Evolutionary conservation across 2,113 vertebrate genomes (phyloP).

Genomic region (Ophthalmolycus amberensis): DNA sequence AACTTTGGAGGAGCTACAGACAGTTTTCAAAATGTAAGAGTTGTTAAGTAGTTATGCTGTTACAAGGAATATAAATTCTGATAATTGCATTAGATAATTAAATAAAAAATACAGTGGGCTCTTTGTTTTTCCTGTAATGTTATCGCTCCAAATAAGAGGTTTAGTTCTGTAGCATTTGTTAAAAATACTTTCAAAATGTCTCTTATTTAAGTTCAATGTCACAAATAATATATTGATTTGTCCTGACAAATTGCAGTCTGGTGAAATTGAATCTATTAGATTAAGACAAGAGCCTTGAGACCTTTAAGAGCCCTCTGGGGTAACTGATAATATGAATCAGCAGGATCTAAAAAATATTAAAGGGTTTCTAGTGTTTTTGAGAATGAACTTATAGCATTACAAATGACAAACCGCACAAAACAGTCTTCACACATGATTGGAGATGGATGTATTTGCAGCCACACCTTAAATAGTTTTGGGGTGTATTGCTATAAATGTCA

Average conservation of each 20-base stretch:
- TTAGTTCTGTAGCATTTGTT: no score
- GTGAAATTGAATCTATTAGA: not conserved
- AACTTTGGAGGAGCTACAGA: constrained; percentile 29
- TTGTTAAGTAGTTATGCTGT: not conserved
- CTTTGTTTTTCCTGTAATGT: no score
- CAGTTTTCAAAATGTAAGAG: constrained; percentile 31
- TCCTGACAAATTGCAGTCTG: not conserved
- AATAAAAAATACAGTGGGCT: not conserved
- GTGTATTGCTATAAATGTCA: not conserved
- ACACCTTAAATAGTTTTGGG: not conserved
- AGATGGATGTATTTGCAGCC: not conserved
- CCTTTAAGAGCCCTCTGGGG: not conserved
- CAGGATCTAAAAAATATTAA: not conserved
- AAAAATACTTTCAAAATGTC: no score
- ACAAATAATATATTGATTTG: not conserved
- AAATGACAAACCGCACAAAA: not conserved
- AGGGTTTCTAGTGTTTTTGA: not conserved
- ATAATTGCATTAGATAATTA: not conserved
- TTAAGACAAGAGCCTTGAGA: not conserved
- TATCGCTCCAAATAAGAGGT: no score
- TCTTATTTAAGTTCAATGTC: not conserved
- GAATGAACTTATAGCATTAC: not conserved
- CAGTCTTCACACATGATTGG: not conserved
- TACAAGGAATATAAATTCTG: not conserved
- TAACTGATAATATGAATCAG: not conserved